Conservation (phyloP, 2,113 vertebrate genomes). For the Ciconia maguari region DNA sequence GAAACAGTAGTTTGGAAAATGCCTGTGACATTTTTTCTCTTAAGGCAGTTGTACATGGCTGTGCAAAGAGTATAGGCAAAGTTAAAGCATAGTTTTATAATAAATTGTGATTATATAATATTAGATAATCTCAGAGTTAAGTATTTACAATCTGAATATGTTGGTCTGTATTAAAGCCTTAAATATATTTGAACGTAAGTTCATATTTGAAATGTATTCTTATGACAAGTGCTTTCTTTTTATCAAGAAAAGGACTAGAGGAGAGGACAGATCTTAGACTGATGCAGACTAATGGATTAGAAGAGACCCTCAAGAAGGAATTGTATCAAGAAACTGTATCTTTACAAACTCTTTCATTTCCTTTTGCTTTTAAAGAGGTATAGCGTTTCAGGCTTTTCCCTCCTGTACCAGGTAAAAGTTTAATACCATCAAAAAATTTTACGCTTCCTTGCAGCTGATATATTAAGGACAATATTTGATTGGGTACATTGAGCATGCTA, state of each 20-base stretch:
- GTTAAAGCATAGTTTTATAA: not conserved
- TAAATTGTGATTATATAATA: not conserved
- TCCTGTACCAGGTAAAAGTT: not conserved
- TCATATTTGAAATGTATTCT: not conserved
- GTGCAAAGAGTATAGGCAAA: not conserved
- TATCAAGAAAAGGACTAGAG: not conserved
- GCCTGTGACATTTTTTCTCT: not conserved
- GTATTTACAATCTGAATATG: not conserved
- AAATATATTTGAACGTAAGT: not conserved
- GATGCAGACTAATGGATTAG: not conserved
- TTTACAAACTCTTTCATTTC: not conserved
- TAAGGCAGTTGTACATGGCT: not conserved
- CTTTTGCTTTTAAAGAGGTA: not conserved
- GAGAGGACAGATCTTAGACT: not conserved
- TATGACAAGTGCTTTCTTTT: not conserved
- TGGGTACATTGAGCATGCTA: not conserved
- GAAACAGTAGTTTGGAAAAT: not conserved
- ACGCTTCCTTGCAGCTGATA: not conserved
- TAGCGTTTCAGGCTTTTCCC: not conserved
- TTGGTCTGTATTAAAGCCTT: not conserved
- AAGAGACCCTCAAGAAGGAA: not conserved
- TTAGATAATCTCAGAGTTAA: not conserved
- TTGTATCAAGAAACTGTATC: not conserved
- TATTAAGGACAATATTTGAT: not conserved
- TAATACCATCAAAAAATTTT: not conserved